These are phyloP conservation scores for Pogonomyrmex californicus DNA, from an alignment of 1,140 invertebrate genomes.

Conservation along the genomic window DNA sequence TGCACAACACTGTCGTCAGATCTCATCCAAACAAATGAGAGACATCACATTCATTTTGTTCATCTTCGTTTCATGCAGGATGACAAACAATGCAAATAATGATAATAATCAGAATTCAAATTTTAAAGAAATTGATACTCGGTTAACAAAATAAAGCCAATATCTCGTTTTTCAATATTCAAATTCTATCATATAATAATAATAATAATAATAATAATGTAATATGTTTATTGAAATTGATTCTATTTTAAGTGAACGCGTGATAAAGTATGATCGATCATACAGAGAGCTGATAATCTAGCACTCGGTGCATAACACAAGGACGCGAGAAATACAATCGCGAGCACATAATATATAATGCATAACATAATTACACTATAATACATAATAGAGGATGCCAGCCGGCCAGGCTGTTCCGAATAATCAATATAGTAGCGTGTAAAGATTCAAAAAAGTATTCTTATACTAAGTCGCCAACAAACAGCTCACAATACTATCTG, in stretches of 20 bases:
- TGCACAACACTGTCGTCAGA: background rate
- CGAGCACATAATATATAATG: background rate
- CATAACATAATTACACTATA: constrained; percentile 44
- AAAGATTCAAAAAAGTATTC: constrained; percentile 65
- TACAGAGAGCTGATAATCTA: constrained; percentile 27
- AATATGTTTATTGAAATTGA: constrained; percentile 15
- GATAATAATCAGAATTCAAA: background rate
- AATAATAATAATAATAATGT: constrained; percentile 15
- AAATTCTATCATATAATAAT: background rate
- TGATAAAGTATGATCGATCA: constrained; percentile 39
- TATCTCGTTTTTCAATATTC: background rate
- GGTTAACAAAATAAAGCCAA: background rate
- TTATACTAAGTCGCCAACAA: constrained; percentile 46
- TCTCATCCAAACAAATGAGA: constrained; percentile 8
- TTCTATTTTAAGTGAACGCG: constrained; percentile 44
- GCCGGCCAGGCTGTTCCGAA: background rate
- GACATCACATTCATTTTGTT: constrained; percentile 9
- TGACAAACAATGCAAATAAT: constrained; percentile 1
- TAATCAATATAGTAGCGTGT: constrained; percentile 56
- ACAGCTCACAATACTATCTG: constrained; percentile 26
- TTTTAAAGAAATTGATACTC: background rate
- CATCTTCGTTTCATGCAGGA: background rate
- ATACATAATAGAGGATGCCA: constrained; percentile 43
- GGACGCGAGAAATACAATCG: constrained; percentile 26
- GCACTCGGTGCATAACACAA: constrained; percentile 30